A percentile compares a stretch with the other conserved stretches of the same genome.
Conservation (phyloP, 2,888 invertebrate species). For the Caenorhabditis wallacei region DNA sequence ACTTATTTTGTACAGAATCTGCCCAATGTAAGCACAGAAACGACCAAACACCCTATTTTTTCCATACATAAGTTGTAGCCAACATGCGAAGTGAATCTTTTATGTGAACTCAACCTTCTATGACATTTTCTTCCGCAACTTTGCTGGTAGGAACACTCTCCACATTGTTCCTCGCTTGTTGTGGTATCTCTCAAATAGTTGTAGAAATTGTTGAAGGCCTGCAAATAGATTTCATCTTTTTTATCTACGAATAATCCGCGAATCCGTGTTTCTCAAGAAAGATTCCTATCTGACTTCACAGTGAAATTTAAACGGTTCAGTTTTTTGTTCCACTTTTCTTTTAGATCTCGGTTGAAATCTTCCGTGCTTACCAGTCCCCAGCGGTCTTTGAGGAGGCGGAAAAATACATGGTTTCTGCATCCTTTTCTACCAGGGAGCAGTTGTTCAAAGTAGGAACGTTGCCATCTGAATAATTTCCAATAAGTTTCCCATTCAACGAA, state of each 20-base stretch:
- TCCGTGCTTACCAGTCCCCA: conserved; percentile 80
- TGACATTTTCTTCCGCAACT: conserved; percentile 82
- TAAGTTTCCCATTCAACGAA: background rate
- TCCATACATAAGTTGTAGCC: no score
- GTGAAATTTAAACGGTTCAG: conserved; percentile 28
- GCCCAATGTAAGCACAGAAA: no score
- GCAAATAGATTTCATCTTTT: conserved; percentile 9
- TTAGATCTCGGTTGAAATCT: background rate
- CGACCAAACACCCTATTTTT: no score
- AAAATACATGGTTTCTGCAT: conserved; percentile 82
- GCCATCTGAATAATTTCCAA: conserved; percentile 66
- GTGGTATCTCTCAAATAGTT: conserved; percentile 80
- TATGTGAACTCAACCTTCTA: conserved; percentile 75
- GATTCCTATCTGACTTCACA: background rate
- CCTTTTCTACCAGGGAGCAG: conserved; percentile 81
- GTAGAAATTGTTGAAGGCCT: conserved; percentile 83
- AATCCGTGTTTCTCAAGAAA: conserved; percentile 14
- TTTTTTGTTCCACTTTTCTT: conserved; percentile 49
- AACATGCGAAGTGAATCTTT: no score
- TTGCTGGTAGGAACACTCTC: conserved; percentile 81
- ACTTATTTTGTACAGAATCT: no score
- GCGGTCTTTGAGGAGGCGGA: conserved; percentile 80
- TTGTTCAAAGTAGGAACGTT: conserved; percentile 81
- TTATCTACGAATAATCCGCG: background rate
- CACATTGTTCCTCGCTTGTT: conserved; percentile 79